These are phyloP conservation scores for Suricata suricatta DNA, from an alignment of 2,113 vertebrate genomes.

Conservation along the genomic window DNA sequence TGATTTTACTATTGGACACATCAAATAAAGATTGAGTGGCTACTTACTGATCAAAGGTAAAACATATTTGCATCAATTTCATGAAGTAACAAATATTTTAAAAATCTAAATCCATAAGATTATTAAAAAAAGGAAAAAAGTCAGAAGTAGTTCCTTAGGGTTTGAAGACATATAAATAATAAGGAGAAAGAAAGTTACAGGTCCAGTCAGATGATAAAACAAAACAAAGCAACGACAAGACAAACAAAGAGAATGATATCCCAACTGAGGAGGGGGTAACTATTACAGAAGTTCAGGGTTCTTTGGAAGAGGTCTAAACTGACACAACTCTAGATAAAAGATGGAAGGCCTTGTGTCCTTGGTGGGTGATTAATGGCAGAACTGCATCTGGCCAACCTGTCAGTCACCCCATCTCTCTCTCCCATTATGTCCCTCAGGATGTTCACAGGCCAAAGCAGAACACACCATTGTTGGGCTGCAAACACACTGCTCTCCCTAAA, in stretches of 20 bases:
- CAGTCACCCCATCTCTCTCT: background rate
- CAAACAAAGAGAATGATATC: background rate
- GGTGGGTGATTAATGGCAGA: background rate
- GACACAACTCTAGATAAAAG: background rate
- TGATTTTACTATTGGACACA: background rate
- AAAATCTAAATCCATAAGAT: background rate
- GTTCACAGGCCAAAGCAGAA: background rate
- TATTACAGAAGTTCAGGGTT: background rate
- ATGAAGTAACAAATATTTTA: background rate
- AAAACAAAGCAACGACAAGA: background rate
- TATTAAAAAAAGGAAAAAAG: background rate
- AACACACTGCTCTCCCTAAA: background rate
- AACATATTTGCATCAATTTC: background rate
- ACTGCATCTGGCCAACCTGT: no score
- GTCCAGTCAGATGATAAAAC: background rate
- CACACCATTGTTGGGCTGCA: no score
- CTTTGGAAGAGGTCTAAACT: background rate
- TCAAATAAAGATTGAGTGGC: background rate
- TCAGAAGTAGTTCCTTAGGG: background rate
- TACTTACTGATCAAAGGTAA: background rate
- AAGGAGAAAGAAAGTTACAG: background rate
- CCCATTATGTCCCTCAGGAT: background rate
- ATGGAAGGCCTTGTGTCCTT: rapidly evolving
- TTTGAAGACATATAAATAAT: background rate
- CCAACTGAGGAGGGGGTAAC: no score